These are phyloP conservation scores for Xyrichtys novacula DNA, from an alignment of 2,797 vertebrate genomes.

Conservation along the genomic window DNA sequence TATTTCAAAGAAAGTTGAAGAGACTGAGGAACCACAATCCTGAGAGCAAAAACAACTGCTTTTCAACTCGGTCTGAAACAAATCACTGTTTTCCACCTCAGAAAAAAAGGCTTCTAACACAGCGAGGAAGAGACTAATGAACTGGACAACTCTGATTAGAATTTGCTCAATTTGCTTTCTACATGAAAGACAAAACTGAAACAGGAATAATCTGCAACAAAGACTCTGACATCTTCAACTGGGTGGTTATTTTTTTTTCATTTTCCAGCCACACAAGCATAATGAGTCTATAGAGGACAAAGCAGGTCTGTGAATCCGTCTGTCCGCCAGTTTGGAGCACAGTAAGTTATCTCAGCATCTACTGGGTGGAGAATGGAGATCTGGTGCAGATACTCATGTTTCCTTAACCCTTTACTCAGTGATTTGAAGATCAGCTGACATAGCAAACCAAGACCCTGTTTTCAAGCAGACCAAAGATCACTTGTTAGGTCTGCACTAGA, in stretches of 20 bases:
- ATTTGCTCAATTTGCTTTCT: slow-evolving; percentile 9
- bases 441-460: no score
- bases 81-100: slow-evolving; percentile 51
- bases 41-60: slow-evolving; percentile 50
- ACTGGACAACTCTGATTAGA: slow-evolving; percentile 28
- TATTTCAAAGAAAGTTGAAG: slow-evolving; percentile 75
- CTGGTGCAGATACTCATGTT: not conserved
- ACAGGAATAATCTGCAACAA: slow-evolving; percentile 7
- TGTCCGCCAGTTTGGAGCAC: not conserved
- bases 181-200: slow-evolving; percentile 9
- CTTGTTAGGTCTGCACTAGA: no score
- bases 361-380: not conserved
- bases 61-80: slow-evolving; percentile 32
- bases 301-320: not conserved
- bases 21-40: slow-evolving; percentile 39
- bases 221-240: slow-evolving; percentile 17
- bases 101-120: slow-evolving; percentile 19
- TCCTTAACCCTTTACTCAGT: not conserved
- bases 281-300: not conserved
- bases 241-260: not conserved
- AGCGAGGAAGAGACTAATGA: slow-evolving; percentile 51
- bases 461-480: no score
- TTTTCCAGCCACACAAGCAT: not conserved
- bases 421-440: not conserved
- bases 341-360: not conserved